Evolutionary conservation across 2,113 vertebrate species (phyloP).

Genomic region (Crotalus helleri): DNA sequence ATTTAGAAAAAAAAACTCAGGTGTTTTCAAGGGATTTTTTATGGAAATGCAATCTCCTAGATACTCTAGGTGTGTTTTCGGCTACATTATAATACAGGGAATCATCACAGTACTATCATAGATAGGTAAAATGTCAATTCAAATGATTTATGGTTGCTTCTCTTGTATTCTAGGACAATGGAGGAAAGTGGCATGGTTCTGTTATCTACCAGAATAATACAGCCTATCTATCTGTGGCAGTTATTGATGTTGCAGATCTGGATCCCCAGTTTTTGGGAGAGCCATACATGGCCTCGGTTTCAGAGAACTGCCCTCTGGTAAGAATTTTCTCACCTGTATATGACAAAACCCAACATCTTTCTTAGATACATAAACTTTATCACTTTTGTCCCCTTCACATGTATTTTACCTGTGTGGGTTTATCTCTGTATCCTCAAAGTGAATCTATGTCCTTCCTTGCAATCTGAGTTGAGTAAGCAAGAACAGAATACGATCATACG

Average conservation of each 20-base stretch:
- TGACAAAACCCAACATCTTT: not conserved
- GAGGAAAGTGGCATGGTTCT: not conserved
- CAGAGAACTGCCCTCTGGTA: conserved; percentile 55
- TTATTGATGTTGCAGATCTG: conserved; percentile 75
- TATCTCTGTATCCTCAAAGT: not conserved
- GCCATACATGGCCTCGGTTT: conserved; percentile 63
- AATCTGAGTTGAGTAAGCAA: not conserved
- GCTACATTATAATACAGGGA: not conserved
- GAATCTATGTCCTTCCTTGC: not conserved
- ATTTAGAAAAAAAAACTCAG: not conserved
- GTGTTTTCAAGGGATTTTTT: not conserved
- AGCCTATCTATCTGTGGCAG: conserved; percentile 68
- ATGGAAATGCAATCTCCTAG: not conserved
- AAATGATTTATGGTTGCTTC: not conserved
- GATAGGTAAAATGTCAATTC: not conserved
- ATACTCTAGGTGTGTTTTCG: not conserved
- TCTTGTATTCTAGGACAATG: conserved; percentile 71
- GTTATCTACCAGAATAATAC: not conserved
- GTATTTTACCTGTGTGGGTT: not conserved
- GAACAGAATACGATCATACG: not conserved
- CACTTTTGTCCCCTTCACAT: not conserved
- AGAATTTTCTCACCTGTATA: not conserved
- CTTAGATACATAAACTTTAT: not conserved
- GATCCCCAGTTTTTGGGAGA: conserved; percentile 74
- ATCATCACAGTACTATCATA: not conserved